These are phyloP conservation scores for Lamellibrachia luymesi DNA, from an alignment of 1,140 invertebrate species.

Conservation along the genomic window DNA sequence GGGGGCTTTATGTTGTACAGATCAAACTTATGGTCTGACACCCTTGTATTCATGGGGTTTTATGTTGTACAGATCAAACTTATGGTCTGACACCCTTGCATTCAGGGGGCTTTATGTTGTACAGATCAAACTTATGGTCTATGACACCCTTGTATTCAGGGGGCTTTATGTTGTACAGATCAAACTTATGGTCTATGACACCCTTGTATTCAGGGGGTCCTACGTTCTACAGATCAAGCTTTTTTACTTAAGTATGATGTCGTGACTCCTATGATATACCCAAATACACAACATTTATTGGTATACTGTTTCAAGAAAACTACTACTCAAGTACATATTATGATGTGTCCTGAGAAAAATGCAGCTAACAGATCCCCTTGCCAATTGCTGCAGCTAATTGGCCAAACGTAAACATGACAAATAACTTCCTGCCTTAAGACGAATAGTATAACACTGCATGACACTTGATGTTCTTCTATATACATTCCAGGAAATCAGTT, in stretches of 20 bases:
- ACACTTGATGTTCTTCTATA: neutral
- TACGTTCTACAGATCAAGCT: neutral
- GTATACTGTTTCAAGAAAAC: neutral
- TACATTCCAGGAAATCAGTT: neutral
- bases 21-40: neutral
- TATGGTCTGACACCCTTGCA: neutral
- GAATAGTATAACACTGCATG: neutral
- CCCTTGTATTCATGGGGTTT: neutral
- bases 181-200: neutral
- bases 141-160: neutral
- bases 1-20: too few relatives aligned
- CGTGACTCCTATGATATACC: neutral
- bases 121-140: too few relatives aligned
- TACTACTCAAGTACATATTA: neutral
- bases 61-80: neutral
- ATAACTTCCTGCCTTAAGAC: neutral
- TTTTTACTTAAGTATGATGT: neutral
- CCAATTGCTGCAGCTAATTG: neutral
- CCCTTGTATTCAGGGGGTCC: too few relatives aligned
- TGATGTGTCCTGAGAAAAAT: neutral
- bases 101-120: too few relatives aligned
- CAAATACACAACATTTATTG: neutral
- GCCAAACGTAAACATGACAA: neutral
- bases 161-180: neutral
- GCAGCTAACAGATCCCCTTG: neutral